These are phyloP conservation scores for Drosophila ercepeae DNA, from an alignment of 1,140 invertebrate genomes.

Conservation along the genomic window DNA sequence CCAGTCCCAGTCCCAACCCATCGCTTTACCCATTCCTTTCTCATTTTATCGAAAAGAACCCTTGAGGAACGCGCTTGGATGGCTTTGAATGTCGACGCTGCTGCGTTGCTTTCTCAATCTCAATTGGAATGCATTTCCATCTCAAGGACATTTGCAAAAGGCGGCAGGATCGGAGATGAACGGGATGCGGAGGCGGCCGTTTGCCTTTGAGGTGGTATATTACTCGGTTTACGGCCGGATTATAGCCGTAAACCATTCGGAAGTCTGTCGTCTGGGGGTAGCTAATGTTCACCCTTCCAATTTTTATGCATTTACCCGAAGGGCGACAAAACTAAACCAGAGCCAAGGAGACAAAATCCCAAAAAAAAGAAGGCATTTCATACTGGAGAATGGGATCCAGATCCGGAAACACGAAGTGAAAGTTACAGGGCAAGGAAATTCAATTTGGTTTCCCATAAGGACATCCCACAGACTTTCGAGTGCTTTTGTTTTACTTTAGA, in stretches of 20 bases:
- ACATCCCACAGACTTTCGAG: neutral
- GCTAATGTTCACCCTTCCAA: conserved; percentile 16
- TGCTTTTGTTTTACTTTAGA: neutral
- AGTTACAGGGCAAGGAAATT: conserved; percentile 14
- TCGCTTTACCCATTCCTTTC: neutral
- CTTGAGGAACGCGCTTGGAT: conserved; percentile 50
- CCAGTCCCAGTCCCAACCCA: neutral
- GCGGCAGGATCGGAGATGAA: neutral
- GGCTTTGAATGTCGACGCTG: conserved; percentile 51
- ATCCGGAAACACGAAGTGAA: neutral
- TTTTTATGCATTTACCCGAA: conserved; percentile 26
- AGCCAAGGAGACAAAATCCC: neutral
- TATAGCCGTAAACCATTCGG: conserved; percentile 48
- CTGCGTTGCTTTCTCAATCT: conserved; percentile 31
- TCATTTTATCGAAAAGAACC: conserved; percentile 7
- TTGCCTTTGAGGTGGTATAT: conserved; percentile 25
- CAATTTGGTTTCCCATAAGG: conserved; percentile 15
- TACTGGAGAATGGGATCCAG: neutral
- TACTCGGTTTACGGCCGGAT: conserved; percentile 51
- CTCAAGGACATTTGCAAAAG: conserved; percentile 53
- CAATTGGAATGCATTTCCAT: conserved; percentile 47
- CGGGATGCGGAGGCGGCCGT: conserved; percentile 10
- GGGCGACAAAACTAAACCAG: conserved; percentile 19
- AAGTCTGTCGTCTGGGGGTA: conserved; percentile 22
- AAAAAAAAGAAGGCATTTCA: conserved; percentile 21